Evolutionary conservation across 2,113 vertebrate genomes (phyloP), one percentile per base, ranked within the genome.

Genomic region (Ranitomeya variabilis): DNA sequence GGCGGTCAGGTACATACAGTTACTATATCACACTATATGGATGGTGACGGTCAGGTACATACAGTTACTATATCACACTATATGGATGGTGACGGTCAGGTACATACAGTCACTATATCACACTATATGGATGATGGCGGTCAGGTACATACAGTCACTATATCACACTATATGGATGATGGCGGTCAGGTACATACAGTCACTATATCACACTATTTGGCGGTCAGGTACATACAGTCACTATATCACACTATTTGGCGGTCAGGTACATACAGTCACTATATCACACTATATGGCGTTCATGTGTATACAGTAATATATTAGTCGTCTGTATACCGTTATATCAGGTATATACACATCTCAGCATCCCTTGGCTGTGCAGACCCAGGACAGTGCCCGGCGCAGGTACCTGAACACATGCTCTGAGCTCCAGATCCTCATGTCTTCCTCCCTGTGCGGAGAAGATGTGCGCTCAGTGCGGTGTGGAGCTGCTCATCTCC

Each of bases 401-500:
- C 26, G 3, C 80, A 31, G 23, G 93, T 91, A 95, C 95, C 95
- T 91, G 88, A 96, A 96, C 81, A 94, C 93, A 66, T 96, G 95
- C 87, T 96, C 94, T 0, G 94, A 95, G 92, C 93, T 95, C 95
- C 95, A 96, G 91, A 94, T 92, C 93, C 91, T 94, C 95, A 96
- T 96, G 88, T 59, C 86, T n/a, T 26, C 11, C 85, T 18, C 14
- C 37, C 77, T 26, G 85, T 60, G 69, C 55, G n/a, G 55, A 19
- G 55, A 23, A 23, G 23, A n/a, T 23, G 73, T 4, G 85, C 6
- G 52, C n/a, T 86, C 85, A 64, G 37, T 62, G 51, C 62, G 21
- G 60, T 31, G 67, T 66, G 45, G 73, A 80, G 45, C 37, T 18
- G 16, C 12, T n/a, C 6, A n/a, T 23, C 59, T 23, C 60, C 9